Evolutionary conservation across 2,797 vertebrate genomes (phyloP).

Genomic region (Falco naumanni): DNA sequence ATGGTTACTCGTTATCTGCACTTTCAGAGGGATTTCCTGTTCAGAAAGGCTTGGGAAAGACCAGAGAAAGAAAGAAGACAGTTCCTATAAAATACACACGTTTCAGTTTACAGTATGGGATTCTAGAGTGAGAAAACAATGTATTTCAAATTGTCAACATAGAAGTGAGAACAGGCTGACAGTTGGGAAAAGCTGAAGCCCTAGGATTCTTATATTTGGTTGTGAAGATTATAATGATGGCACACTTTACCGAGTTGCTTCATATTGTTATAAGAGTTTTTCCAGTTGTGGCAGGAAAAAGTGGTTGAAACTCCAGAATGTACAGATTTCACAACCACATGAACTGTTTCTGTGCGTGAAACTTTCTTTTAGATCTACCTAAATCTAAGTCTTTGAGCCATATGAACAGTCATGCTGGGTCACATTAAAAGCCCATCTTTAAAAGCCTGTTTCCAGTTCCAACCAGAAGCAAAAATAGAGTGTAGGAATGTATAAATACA

Average conservation of each 20-base stretch:
- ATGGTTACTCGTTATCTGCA: conserved; percentile 3
- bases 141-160: not conserved
- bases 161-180: not conserved
- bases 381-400: not conserved
- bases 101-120: not conserved
- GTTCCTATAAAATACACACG: not conserved
- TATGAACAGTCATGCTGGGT: not conserved
- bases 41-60: not conserved
- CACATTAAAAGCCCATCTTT: not conserved
- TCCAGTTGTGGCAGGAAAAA: not conserved
- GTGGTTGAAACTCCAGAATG: not conserved
- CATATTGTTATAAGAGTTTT: not conserved
- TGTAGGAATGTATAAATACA: not conserved
- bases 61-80: not conserved
- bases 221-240: not conserved
- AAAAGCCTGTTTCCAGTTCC: not conserved
- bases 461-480: not conserved
- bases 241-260: not conserved
- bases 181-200: not conserved
- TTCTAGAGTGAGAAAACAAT: not conserved
- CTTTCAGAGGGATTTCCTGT: not conserved
- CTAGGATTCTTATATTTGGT: not conserved
- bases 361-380: not conserved
- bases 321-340: not conserved
- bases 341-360: not conserved